Evolutionary conservation across 2,888 invertebrate genomes (phyloP), one percentile per base, ranked within the genome.

Genomic region (Nipponacmea schrenckii): DNA sequence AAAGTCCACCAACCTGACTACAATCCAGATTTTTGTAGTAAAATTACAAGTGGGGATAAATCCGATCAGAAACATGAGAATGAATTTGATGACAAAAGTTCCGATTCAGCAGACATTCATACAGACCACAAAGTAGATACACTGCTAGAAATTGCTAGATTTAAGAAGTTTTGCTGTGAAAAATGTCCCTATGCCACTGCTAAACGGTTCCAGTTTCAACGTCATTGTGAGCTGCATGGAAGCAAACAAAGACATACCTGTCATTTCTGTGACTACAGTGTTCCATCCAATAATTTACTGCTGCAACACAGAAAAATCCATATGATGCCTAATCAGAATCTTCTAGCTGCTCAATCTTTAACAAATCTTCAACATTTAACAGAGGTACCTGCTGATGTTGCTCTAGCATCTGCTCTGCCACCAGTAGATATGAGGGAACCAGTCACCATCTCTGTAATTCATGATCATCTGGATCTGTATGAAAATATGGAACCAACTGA

Each of bases 131-230:
- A 80, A 69, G 93, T 93, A 69, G 93, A 93, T 81, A 93, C 93
- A 84, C 91, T 93, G 62, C 86, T 88, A 46, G 91, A 91, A 80
- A 84, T 91, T 50, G 94, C 95, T 0, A 92, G 95, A 85, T 96
- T 93, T 89, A 92, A 95, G 75, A 93, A 92, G 64, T 86, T 80
- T 78, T 82, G 85, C 48, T 88, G 88, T 80, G 87, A 87, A 72
- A 85, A 94, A 89, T 95, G 95, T 85, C 95, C 96, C 0, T 95
- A 95, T 64, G 94, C 95, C 0, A 95, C 95, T 88, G 94, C 95
- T 83, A 95, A 95, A 89, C 91, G 94, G 56, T 93, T 94, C 82
- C 94, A 95, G 87, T 95, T 94, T 88, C 93, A 94, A 87, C 93
- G 94, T 39, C 96, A 96, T 89, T 89, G 94, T 80, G 93, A 93